Evolutionary conservation across 2,113 vertebrate genomes (phyloP), one percentile per base, ranked within the genome.

Genomic region (Raja brachyura): DNA sequence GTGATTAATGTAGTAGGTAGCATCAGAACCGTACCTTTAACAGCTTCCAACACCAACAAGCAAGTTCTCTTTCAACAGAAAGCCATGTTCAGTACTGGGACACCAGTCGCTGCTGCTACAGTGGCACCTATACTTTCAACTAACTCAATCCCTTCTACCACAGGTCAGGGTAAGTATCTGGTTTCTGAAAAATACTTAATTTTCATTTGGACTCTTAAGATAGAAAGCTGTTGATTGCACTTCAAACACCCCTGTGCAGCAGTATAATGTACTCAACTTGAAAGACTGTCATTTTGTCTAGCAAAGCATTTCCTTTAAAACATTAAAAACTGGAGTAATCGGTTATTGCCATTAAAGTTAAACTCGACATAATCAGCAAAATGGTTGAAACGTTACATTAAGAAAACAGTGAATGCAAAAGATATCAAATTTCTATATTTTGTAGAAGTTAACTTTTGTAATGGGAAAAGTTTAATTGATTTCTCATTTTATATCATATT

Each of bases 91-190:
- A 99, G 98, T 94, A 97, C 98, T 93, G 98, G 98, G 93, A 98
- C 98, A 59, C 98, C 99, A 9, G 98, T 99, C 90, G 98, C 97
- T 93, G 99, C 99, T 76, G 99, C 99, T 93, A 99, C 99, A 4
- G 99, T 99, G 95, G 98, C 98, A 88, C 99, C 99, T 39, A 98
- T 99, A 95, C 96, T 99, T 95, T 98, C 98, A 94, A 98, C 98
- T 0, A 99, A 99, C 95, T 99, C 98, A 13, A 97, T 98, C 93
- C 97, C 99, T 93, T 97, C 98, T 90, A 97, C 98, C 59, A 97
- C 98, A 78, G 98, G 98, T 99, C 95, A 95, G 54, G 75, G 93
- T 92, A 39, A 92, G 90, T 92, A 70, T 33, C 90, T 92, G 59
- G 59, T 88, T 31, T 63, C 83, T 88, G 59, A 18, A 66, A 88